Evolutionary conservation across 2,797 vertebrate species (phyloP).

Genomic region (Oceanodroma leucorhoa): DNA sequence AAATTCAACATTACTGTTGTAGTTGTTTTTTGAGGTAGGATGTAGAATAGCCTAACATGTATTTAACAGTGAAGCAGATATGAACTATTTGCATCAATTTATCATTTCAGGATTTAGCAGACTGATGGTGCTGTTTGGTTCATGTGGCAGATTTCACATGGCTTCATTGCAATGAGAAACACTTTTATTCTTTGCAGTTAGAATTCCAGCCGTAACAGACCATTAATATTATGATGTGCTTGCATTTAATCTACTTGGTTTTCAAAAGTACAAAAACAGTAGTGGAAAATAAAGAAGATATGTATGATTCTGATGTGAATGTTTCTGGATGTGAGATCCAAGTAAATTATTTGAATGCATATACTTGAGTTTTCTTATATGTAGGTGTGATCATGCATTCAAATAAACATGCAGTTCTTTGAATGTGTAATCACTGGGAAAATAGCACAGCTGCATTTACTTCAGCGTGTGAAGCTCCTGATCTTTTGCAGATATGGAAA

Average conservation of each 20-base stretch:
- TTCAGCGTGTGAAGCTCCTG: slow-evolving; percentile 12
- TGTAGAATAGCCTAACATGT: neutral
- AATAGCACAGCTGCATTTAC: slow-evolving; percentile 50
- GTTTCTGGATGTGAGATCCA: neutral
- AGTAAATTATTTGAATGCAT: slow-evolving; percentile 5
- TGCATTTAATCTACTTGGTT: neutral
- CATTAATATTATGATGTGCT: neutral
- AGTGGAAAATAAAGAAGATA: neutral
- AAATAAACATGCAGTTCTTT: slow-evolving; percentile 4
- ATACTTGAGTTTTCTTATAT: neutral
- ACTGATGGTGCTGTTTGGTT: neutral
- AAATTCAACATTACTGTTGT: neutral
- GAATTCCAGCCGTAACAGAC: neutral
- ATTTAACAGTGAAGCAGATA: neutral
- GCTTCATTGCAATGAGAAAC: neutral
- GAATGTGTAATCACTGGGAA: slow-evolving; percentile 25
- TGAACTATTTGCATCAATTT: neutral
- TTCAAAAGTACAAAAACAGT: neutral
- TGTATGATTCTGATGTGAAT: neutral
- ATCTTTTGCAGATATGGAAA: slow-evolving; percentile 2
- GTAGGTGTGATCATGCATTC: slow-evolving; percentile 30
- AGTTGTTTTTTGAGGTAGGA: neutral
- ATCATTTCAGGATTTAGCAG: neutral
- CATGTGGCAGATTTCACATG: neutral
- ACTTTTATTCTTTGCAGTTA: neutral